A percentile compares a stretch with the other conserved stretches of the same genome.
Conservation (phyloP, 2,113 vertebrate species). For the Oncorhynchus mykiss region DNA sequence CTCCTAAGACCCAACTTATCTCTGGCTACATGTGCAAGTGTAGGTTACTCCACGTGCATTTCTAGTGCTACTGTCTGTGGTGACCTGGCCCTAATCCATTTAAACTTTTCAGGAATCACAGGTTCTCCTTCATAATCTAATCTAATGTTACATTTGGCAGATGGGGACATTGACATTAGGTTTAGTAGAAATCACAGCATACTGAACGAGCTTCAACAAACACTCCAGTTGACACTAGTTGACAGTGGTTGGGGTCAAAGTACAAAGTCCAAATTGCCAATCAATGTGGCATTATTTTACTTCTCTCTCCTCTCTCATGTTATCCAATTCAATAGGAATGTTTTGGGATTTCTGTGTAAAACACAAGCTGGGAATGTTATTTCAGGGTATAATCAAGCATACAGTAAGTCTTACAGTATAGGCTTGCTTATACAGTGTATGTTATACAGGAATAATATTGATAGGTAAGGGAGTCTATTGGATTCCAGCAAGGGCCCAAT, state of each 20-base stretch:
- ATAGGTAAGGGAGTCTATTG: no score
- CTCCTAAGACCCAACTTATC: no score
- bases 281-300: slow-evolving; percentile 59
- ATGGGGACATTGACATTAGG: not conserved
- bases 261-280: slow-evolving; percentile 59
- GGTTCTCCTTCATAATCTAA: not conserved
- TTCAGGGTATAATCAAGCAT: not conserved
- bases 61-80: no score
- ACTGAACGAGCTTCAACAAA: not conserved
- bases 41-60: no score
- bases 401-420: no score
- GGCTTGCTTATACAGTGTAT: no score
- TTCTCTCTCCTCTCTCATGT: slow-evolving; percentile 13
- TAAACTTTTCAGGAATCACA: not conserved
- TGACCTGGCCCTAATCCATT: no score
- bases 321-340: not conserved
- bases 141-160: not conserved
- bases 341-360: no score
- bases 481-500: no score
- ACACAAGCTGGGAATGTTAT: not conserved
- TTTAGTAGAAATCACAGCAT: not conserved
- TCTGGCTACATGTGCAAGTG: no score
- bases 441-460: no score
- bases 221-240: slow-evolving; percentile 1
- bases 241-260: slow-evolving; percentile 43